Evolutionary conservation across 2,113 vertebrate species (phyloP), one percentile per base, ranked within the genome.

Genomic region (Sphaerodactylus townsendi): DNA sequence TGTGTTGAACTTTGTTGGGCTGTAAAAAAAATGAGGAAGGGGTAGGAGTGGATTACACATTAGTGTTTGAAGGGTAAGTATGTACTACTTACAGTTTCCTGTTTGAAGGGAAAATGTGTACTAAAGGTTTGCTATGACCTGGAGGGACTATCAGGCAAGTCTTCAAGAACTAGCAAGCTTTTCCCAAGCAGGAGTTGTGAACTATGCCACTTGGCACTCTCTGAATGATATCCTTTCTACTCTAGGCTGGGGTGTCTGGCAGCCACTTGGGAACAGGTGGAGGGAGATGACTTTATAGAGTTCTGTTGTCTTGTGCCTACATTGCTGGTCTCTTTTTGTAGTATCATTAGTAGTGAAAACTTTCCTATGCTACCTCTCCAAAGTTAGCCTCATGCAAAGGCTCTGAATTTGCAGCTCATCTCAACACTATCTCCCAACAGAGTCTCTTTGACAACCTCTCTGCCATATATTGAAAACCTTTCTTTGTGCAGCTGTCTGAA

Each of bases 141-240:
- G 19, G 71, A 33, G 62, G 17, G 3, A 44, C 37, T 66, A 72
- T 75, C 88, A 84, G 89, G 87, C 84, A 90, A 85, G 56, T 41
- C 25, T 5, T 46, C 4, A 48, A 35, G 66, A 80, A 79, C 74
- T 6, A 23, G 56, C 25, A 9, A 53, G 19, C 48, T 73, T 77
- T 69, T 62, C 56, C 48, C 81, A 71, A 62, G 70, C 79, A 64
- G 50, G 77, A 35, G 35, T 21, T 0, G 1, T 82, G 74, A 85
- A 74, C 5, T n/a, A 50, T 25, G 0, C 35, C 56, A 71, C 62
- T 81, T 74, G 79, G 77, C 68, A 33, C 46, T 50, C 83, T 79
- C 80, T 81, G 79, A 74, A 77, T 37, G 1, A n/a, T 28, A 53
- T 77, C 33, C 53, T 19, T 30, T 1, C 2, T 78, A 17, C 79